Evolutionary conservation across 1,140 invertebrate genomes (phyloP).

Genomic region (Scaptomyza montana): DNA sequence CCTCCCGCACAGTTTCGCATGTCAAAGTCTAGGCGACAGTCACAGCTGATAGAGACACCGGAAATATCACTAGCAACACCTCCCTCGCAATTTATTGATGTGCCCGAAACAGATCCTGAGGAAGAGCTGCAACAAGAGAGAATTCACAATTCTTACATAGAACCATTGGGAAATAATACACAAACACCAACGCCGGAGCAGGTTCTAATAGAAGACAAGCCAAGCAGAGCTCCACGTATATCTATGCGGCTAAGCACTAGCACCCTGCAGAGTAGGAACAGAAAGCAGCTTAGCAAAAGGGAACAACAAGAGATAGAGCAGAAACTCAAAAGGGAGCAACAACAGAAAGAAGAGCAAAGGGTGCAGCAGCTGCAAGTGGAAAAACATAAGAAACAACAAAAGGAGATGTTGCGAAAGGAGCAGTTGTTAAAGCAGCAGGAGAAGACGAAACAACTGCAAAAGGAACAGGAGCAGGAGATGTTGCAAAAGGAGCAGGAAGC

Average conservation of each 20-base stretch:
- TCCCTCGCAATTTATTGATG: conserved; percentile 1
- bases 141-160: neutral
- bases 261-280: neutral
- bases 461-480: neutral
- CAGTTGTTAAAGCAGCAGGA: neutral
- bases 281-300: neutral
- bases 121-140: neutral
- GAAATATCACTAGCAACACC: neutral
- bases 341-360: neutral
- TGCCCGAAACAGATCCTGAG: neutral
- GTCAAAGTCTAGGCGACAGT: neutral
- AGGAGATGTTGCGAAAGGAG: neutral
- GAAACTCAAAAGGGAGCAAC: neutral
- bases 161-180: neutral
- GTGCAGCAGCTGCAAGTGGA: no score
- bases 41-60: neutral
- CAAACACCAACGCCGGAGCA: neutral
- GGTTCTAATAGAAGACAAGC: conserved; percentile 7
- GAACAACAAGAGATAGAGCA: neutral
- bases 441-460: neutral
- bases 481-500: neutral
- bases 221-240: conserved; percentile 24
- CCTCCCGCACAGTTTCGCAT: conserved; percentile 19
- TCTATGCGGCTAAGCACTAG: neutral
- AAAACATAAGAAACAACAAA: no score